Conservation (phyloP, 2,888 invertebrate species). For the Iphiclides podalirius region DNA sequence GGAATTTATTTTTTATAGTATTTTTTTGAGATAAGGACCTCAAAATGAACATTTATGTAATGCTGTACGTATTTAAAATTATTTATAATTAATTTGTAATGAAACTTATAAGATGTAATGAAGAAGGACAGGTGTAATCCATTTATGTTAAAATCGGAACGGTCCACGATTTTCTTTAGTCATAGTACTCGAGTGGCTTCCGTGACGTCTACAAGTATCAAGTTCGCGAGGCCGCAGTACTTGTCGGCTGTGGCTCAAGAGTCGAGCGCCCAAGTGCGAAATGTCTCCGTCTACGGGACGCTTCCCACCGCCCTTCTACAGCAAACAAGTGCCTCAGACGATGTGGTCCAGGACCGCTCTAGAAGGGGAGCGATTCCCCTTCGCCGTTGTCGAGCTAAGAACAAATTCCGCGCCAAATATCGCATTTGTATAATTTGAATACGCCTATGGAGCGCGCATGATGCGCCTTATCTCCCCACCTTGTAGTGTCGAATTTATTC, state of each 20-base stretch:
- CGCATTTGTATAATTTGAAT: slow-evolving; percentile 39
- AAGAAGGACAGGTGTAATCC: neutral
- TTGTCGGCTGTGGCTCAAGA: slow-evolving; percentile 23
- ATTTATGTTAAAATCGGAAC: too few relatives aligned
- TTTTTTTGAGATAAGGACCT: too few relatives aligned
- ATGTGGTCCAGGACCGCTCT: too few relatives aligned
- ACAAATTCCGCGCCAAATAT: slow-evolving; percentile 27
- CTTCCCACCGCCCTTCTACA: slow-evolving; percentile 25
- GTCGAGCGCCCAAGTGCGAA: slow-evolving; percentile 35
- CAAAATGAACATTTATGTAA: too few relatives aligned
- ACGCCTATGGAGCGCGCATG: slow-evolving; percentile 19
- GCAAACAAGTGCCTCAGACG: too few relatives aligned
- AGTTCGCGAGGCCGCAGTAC: slow-evolving; percentile 30
- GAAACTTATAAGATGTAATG: neutral
- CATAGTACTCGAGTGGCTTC: neutral
- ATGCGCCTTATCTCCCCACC: neutral
- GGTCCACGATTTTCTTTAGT: too few relatives aligned
- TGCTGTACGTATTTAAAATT: too few relatives aligned
- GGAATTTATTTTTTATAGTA: too few relatives aligned
- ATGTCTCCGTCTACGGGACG: slow-evolving; percentile 33
- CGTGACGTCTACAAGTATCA: slow-evolving; percentile 27
- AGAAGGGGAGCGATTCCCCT: too few relatives aligned
- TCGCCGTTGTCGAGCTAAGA: too few relatives aligned
- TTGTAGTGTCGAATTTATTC: slow-evolving; percentile 5
- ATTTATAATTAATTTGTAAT: too few relatives aligned